Percentiles rank a stretch among this genome's conserved stretches.
Conservation (phyloP, 2,888 invertebrate genomes). For the Selenia dentaria region DNA sequence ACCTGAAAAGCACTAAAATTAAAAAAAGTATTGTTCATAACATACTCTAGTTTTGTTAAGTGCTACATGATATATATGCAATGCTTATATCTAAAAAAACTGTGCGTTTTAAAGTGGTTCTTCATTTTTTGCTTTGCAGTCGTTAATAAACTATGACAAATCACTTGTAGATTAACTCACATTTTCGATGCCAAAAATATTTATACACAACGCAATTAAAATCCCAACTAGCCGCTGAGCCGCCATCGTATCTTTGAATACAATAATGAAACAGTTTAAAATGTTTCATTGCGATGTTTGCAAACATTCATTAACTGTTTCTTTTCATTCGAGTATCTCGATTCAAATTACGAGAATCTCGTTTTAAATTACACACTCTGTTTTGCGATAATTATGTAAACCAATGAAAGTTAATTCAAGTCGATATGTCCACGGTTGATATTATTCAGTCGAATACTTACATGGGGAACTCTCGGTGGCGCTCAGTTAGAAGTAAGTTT, state of each 20-base stretch:
- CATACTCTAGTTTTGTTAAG: no score
- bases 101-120: no score
- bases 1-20: constrained; percentile 49
- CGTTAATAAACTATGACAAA: no score
- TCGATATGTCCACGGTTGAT: not conserved
- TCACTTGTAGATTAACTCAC: no score
- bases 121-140: no score
- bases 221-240: no score
- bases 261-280: constrained; percentile 40
- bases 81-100: no score
- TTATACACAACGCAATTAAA: constrained; percentile 41
- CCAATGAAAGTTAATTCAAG: constrained; percentile 13
- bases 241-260: no score
- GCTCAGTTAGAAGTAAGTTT: no score
- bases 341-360: constrained; percentile 51
- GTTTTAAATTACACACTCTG: constrained; percentile 48
- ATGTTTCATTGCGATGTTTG: constrained; percentile 47
- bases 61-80: no score
- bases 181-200: constrained; percentile 47
- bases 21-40: no score
- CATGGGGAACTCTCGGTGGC: not conserved
- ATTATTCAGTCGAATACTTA: not conserved
- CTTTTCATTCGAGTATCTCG: constrained; percentile 48
- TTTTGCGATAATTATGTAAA: constrained; percentile 45
- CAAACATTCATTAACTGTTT: constrained; percentile 51